These are phyloP conservation scores for Triplophysa dalaica DNA, from an alignment of 2,113 vertebrate species.

Conservation along the genomic window DNA sequence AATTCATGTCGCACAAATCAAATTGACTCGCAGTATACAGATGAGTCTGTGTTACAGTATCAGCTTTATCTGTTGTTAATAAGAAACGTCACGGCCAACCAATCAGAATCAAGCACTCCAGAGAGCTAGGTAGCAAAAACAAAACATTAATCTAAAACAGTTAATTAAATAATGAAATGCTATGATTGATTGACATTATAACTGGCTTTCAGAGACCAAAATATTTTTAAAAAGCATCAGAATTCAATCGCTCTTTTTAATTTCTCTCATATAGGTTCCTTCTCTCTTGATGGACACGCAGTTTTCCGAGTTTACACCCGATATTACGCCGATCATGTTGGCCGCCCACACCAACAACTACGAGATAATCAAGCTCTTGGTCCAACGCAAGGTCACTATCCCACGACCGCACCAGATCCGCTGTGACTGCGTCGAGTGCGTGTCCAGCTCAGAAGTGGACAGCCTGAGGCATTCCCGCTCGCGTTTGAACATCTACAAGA, in stretches of 20 bases:
- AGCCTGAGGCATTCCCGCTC: slow-evolving; percentile 94
- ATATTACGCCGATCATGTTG: slow-evolving; percentile 98
- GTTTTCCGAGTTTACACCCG: slow-evolving; percentile 97
- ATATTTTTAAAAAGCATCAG: too few species aligned
- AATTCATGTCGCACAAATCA: too few species aligned
- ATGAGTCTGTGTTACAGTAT: too few species aligned
- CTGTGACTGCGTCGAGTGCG: slow-evolving; percentile 96
- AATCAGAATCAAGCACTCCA: too few species aligned
- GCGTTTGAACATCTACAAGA: slow-evolving; percentile 95
- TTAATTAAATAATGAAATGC: too few species aligned
- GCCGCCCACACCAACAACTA: slow-evolving; percentile 99
- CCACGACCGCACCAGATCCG: slow-evolving; percentile 95
- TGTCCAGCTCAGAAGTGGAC: slow-evolving; percentile 95
- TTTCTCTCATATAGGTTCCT: slow-evolving; percentile 77
- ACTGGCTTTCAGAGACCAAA: too few species aligned
- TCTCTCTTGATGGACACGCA: slow-evolving; percentile 97
- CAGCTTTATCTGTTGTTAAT: too few species aligned
- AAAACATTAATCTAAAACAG: too few species aligned
- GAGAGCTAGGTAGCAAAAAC: too few species aligned
- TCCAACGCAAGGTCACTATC: slow-evolving; percentile 90
- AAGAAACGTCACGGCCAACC: too few species aligned
- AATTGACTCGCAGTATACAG: too few species aligned
- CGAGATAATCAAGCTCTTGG: slow-evolving; percentile 96
- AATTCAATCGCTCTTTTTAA: neutral
- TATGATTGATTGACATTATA: too few species aligned